Evolutionary conservation across 2,113 vertebrate genomes (phyloP), one percentile per base, ranked within the genome.

Genomic region (Coryphaenoides rupestris): DNA sequence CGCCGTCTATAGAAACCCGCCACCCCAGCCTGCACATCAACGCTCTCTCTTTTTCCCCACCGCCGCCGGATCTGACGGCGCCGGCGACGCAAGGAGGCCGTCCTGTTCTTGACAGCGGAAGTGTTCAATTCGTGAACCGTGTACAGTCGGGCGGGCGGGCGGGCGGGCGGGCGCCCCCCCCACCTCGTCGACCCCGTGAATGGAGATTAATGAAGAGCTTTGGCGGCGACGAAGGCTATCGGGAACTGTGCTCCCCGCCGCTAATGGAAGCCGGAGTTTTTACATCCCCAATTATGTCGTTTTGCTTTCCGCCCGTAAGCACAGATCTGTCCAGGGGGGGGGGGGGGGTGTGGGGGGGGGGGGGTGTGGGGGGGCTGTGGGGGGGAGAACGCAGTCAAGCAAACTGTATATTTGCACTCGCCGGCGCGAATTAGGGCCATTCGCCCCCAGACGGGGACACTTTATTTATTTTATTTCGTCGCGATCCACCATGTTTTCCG

Each of bases 161-260:
- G n/a, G n/a, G n/a, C n/a, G n/a, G n/a, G n/a, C n/a, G n/a, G n/a
- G n/a, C n/a, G n/a, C n/a, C n/a, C n/a, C n/a, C n/a, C n/a, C 70
- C 70, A 63, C 67, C 77, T 82, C 68, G 76, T 85, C 87, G 84
- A 87, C 85, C 85, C 82, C 78, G 72, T 76, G 74, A 75, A 83
- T 82, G 74, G 74, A 88, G 86, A 88, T 89, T 88, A 88, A 89
- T 87, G 80, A 86, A 81, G 73, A 85, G 83, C 80, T 87, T 86
- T 85, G 84, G 76, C 58, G 60, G 75, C 24, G 67, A 82, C 82
- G 82, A 86, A 85, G 79, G 84, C 84, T 82, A 83, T 84, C 83
- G 83, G 78, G 66, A 80, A 79, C 69, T 67, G 21, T 47, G 77
- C 58, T 78, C 75, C n/a, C 68, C 58, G 19, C 61, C 17, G 79